Base-by-base conservation (phyloP, 2,797 vertebrate genomes). In the Gephyroberyx darwinii region DNA sequence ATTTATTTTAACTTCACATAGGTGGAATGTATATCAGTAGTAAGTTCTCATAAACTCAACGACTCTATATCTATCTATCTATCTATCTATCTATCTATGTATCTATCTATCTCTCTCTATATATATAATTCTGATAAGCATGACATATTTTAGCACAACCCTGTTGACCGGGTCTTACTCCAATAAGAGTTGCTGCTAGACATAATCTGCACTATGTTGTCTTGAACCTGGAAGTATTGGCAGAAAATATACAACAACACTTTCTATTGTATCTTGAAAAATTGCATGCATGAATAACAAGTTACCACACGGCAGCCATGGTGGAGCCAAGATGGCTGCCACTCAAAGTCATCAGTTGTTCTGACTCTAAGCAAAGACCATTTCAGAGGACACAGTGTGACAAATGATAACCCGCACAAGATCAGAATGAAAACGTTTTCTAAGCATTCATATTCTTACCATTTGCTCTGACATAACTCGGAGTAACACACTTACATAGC, bases 401-500 rank as follows among this genome's bases (percentile, higher is more conserved):
- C 31, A 56, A 35, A 57, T n/a, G 54, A 72, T 37, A 59, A 56
- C 20, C 1, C 19, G n/a, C n/a, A n/a, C 19, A 4, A 57, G 22
- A 51, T 30, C 45, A 45, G 20, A 55, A 14, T 14, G 16, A 58
- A 53, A 54, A 26, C 1, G 8, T 37, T 62, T 64, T 8, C 16
- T 51, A 51, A 39, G 10, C 19, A 16, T 14, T 52, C 26, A 33
- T 41, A 43, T 43, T 26, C 20, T 12, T 52, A n/a, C 20, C 33
- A 54, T 41, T 52, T 17, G 26, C 17, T 53, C 16, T 26, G 13
- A n/a, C 41, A 16, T 45, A 41, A 47, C 64, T 53, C 2, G 2
- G 17, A 68, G 62, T 56, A 65, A 54, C 58, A 74, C 8, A 10
- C 76, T 54, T 60, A 72, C 55, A 45, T 50, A 39, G 14, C n/a